phyloP scores from a whole-genome alignment of 2,888 invertebrate genomes.

The Aproaerema taeniolella region DNA sequence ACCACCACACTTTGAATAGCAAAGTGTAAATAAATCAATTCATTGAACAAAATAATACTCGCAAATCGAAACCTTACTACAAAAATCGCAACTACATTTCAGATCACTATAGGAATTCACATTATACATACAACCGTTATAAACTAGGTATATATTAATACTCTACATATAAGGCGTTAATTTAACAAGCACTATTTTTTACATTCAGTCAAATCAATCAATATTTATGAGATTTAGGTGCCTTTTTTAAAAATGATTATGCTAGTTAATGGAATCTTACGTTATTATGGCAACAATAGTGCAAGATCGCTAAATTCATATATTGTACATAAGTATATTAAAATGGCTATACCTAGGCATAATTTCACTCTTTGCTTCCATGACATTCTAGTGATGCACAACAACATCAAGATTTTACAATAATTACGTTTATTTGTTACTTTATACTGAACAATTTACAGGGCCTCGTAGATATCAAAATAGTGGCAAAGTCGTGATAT shows the following conservation, averaged over 20 bases:
- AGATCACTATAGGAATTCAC: conserved; percentile 46
- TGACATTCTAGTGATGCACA: too few species aligned
- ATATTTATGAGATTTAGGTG: conserved; percentile 3
- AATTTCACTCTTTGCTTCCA: too few species aligned
- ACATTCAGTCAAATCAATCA: conserved; percentile 38
- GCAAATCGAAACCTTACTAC: too few species aligned
- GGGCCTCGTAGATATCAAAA: too few species aligned
- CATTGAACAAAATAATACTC: too few species aligned
- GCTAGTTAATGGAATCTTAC: conserved; percentile 34
- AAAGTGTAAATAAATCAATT: too few species aligned
- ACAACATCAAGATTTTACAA: too few species aligned
- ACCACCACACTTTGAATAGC: too few species aligned
- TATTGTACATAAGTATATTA: conserved; percentile 43
- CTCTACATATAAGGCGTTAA: conserved; percentile 19
- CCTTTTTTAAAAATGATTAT: conserved; percentile 1
- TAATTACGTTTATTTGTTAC: too few species aligned
- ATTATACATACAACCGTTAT: conserved; percentile 56
- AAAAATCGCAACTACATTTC: too few species aligned
- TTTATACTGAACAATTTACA: too few species aligned
- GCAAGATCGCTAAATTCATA: conserved; percentile 44
- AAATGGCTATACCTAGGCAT: conserved; percentile 33
- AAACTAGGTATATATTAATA: conserved; percentile 33
- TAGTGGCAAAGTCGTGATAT: conserved; percentile 26
- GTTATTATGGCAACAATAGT: conserved; percentile 60
- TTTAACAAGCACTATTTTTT: conserved; percentile 47